A percentile compares a stretch with the other conserved stretches of the same genome.
phyloP scores from a whole-genome alignment of 2,888 invertebrate species.

The Tridacna gigas region DNA sequence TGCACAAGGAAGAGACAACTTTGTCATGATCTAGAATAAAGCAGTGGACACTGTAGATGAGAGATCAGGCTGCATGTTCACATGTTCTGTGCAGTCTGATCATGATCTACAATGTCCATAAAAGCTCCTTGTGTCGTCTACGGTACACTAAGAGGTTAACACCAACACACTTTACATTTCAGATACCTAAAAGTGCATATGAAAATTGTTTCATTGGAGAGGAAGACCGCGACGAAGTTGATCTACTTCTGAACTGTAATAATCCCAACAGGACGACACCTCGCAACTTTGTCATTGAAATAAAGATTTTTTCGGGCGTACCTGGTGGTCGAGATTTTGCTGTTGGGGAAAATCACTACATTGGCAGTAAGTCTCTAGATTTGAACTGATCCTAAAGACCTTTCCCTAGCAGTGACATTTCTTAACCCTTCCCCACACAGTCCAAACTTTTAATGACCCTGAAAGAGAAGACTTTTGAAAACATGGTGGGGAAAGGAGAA shows the following conservation, averaged over 20 bases:
- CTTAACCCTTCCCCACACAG: too few species aligned
- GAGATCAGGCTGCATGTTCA: too few species aligned
- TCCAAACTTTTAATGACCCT: background rate
- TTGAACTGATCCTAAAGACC: background rate
- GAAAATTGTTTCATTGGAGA: conserved; percentile 26
- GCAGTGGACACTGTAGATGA: too few species aligned
- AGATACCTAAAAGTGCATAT: conserved; percentile 27
- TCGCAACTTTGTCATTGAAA: conserved; percentile 2
- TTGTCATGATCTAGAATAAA: too few species aligned
- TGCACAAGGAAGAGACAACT: too few species aligned
- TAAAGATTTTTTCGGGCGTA: conserved; percentile 26
- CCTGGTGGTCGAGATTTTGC: conserved; percentile 41
- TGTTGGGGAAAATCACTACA: conserved; percentile 42
- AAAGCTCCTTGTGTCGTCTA: too few species aligned
- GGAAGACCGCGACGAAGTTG: background rate
- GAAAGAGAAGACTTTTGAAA: background rate
- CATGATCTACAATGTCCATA: too few species aligned
- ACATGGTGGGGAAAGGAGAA: background rate
- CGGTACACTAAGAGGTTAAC: too few species aligned
- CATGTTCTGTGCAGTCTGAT: too few species aligned
- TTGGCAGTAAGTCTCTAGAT: conserved; percentile 48
- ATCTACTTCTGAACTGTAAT: conserved; percentile 40
- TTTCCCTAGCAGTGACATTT: background rate
- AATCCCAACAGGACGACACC: conserved; percentile 5
- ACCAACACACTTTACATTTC: background rate